Evolutionary conservation across 2,113 vertebrate genomes (phyloP).

Genomic region (Felis catus): F.catus_Fca126_mat1.0 CM031411.1:27833001-27833500

Average conservation of each 20-base stretch:
- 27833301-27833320: background rate
- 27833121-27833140: background rate
- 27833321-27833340: background rate
- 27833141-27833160: background rate
- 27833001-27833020: background rate
- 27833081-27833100: background rate
- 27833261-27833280: background rate
- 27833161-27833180: conserved; percentile 6
- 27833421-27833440: background rate
- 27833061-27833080: background rate
- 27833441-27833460: background rate
- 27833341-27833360: background rate
- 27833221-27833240: background rate
- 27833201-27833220: background rate
- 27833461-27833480: background rate
- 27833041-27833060: conserved; percentile 3
- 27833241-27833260: background rate
- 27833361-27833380: background rate
- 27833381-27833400: background rate
- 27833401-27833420: background rate
- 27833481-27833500: too few relatives aligned
- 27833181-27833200: background rate
- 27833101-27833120: background rate
- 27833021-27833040: background rate
- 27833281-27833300: background rate